Evolutionary conservation across 2,888 invertebrate species (phyloP).

Genomic region (Diarsia rubi): DNA sequence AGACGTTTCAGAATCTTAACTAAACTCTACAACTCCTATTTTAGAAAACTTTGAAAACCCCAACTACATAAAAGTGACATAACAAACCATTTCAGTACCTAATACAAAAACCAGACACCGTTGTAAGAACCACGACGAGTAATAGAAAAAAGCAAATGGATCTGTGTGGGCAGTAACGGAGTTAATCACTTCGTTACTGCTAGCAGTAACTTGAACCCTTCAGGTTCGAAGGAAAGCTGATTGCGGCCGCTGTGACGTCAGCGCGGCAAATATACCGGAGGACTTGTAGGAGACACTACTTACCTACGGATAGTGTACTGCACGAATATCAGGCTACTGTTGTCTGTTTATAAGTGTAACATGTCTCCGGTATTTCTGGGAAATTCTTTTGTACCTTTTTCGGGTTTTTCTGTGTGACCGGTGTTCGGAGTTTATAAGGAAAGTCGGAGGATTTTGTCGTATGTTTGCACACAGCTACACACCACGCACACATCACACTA

Average conservation of each 20-base stretch:
- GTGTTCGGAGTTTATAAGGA: constrained; percentile 7
- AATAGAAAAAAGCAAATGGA: constrained; percentile 68
- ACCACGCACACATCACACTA: too few relatives aligned
- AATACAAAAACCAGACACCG: constrained; percentile 63
- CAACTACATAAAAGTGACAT: constrained; percentile 38
- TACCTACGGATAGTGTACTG: constrained; percentile 43
- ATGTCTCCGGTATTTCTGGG: constrained; percentile 28
- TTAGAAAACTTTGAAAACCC: constrained; percentile 11
- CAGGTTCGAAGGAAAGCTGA: constrained; percentile 70
- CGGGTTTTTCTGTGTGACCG: constrained; percentile 4
- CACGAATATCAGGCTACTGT: constrained; percentile 45
- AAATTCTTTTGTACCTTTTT: constrained; percentile 41
- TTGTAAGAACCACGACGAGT: constrained; percentile 57
- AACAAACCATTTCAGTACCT: constrained; percentile 45
- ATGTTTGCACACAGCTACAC: neutral
- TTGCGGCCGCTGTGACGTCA: constrained; percentile 72
- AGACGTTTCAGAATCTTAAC: constrained; percentile 1
- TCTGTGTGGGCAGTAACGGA: constrained; percentile 67
- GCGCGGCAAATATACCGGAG: constrained; percentile 46
- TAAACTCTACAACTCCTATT: neutral
- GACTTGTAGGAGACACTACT: constrained; percentile 35
- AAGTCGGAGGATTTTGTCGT: neutral
- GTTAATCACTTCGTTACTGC: constrained; percentile 75
- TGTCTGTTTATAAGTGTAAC: constrained; percentile 42
- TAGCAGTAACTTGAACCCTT: constrained; percentile 72